Base-by-base conservation (phyloP, 2,797 vertebrate genomes). In the Etheostoma perlongum region DNA sequence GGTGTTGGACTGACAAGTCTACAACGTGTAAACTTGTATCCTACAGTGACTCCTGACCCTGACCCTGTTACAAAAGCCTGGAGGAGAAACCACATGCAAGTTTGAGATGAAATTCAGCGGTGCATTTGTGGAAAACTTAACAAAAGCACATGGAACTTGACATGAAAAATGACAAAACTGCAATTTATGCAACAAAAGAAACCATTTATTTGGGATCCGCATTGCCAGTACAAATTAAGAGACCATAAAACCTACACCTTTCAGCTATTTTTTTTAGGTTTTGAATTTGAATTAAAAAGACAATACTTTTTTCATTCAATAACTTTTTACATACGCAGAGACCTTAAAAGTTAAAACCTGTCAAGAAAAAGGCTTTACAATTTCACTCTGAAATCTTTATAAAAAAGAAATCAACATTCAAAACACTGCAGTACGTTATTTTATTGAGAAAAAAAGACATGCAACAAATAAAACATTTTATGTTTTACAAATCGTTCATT, bases 181-280 rank as follows among this genome's bases (percentile, higher is more conserved):
- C 77, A 60, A 59, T 81, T 91, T 95, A 95, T 96, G 94, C 95
- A 97, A 96, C 95, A 97, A 97, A 97, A 97, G 95, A 96, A 97
- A 90, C 83, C 89, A 96, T 98, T 98, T 98, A 97, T 98, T 98
- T 96, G 94, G 96, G 97, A 97, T 97, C 96, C 94, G 96, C 96
- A 97, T 97, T 96, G 97, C 95, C 96, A 97, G 96, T 97, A 98
- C 96, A 98, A 98, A 98, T 97, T 89, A 97, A 97, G 95, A 96
- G 95, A 96, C 96, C 96, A 96, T 94, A 96, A 97, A 96, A 96
- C 95, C 96, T 96, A 97, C 96, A 96, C 91, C 95, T 94, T 96
- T 96, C 95, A 95, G 94, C 95, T 91, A 83, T 94, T 95, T 93
- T n/a, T n/a, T n/a, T n/a, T n/a, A 95, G 92, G 93, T 94, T 95